Evolutionary conservation across 2,888 invertebrate species (phyloP), one percentile per base, ranked within the genome.

Genomic region (Zaprionus lineosus): DNA sequence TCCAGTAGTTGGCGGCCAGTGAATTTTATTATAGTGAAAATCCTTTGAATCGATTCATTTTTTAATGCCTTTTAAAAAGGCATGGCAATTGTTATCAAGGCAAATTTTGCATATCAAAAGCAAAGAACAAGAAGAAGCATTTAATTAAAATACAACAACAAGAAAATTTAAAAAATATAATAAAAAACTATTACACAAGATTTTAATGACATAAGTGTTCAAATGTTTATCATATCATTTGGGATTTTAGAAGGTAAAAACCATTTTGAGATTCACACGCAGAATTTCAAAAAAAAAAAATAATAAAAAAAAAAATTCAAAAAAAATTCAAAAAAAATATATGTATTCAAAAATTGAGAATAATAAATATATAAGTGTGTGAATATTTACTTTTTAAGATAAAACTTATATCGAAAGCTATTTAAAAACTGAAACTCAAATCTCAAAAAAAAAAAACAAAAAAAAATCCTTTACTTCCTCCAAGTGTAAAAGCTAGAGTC

Each of bases 41-140:
- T 36, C 16, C 16, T 39, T 61, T n/a, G n/a, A n/a, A n/a, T 52
- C 12, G 24, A 53, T 47, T 43, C 36, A 24, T 46, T 44, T 47
- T 24, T 36, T n/a, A 15, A 44, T 29, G 46, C 21, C 47, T 59
- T 50, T 58, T 21, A 14, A 43, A 34, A 69, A 39, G 68, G 50
- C 33, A 43, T 68, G 60, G 71, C 81, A 81, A 77, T 81, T 78
- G 78, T 84, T 78, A 78, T 62, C 77, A 66, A 77, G 70, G 77
- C 77, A 84, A 81, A 28, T 74, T n/a, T 71, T 34, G 67, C 84
- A 78, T 84, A 78, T 84, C 84, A 63, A 21, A 55, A 67, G 57
- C 79, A 46, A 36, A n/a, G n/a, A n/a, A n/a, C n/a, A n/a, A n/a
- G n/a, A n/a, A n/a, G n/a, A n/a, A n/a, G n/a, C n/a, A n/a, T n/a